Percentiles rank a stretch among this genome's conserved stretches.
phyloP scores from a whole-genome alignment of 2,113 vertebrate genomes.

The Crotalus viridis region DNA sequence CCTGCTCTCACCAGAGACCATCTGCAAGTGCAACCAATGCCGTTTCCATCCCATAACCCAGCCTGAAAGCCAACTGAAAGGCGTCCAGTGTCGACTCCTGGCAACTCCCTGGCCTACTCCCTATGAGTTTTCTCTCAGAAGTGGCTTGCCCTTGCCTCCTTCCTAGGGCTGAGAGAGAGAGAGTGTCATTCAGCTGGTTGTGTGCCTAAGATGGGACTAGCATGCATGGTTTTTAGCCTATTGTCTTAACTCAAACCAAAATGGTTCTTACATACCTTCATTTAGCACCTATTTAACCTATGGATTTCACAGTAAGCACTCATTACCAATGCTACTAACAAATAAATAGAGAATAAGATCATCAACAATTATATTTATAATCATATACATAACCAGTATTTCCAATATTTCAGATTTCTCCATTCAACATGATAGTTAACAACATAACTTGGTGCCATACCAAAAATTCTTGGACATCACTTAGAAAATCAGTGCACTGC shows the following conservation, averaged over 20 bases:
- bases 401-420: neutral
- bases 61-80: neutral
- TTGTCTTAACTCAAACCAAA: neutral
- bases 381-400: neutral
- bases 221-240: neutral
- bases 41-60: neutral
- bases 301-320: neutral
- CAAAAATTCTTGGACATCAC: no score
- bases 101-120: neutral
- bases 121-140: neutral
- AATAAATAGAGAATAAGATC: neutral
- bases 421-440: neutral
- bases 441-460: neutral
- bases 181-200: neutral
- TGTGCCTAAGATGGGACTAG: neutral
- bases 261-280: neutral
- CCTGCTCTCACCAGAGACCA: neutral
- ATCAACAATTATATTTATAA: neutral
- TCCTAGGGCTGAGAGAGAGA: neutral
- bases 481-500: no score
- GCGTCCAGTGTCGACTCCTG: neutral
- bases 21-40: neutral
- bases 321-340: neutral
- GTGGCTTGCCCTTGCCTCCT: neutral
- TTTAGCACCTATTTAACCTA: neutral